Evolutionary conservation across 2,113 vertebrate genomes (phyloP).

Genomic region (Genyomyrus donnyi): DNA sequence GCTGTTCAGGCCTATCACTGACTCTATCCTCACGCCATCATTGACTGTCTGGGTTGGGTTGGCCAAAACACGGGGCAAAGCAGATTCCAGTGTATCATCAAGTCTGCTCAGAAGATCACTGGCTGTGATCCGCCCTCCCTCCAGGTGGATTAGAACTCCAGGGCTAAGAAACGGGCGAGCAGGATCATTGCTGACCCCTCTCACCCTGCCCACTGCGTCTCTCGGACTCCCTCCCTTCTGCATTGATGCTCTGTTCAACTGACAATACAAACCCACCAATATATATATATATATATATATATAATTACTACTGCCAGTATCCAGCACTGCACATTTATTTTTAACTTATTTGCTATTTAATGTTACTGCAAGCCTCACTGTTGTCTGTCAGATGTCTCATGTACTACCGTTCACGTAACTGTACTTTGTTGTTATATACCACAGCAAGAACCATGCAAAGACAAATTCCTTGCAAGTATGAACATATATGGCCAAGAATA

Average conservation of each 20-base stretch:
- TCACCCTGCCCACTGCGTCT: background rate
- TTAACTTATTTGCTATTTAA: background rate
- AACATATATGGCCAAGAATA: background rate
- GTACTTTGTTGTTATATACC: background rate
- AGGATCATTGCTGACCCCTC: background rate
- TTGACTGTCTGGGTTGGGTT: background rate
- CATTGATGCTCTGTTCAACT: background rate
- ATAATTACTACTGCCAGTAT: background rate
- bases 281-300: background rate
- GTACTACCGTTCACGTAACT: background rate
- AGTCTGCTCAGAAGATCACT: background rate
- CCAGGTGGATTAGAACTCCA: background rate
- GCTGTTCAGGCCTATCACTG: background rate
- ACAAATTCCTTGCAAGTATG: background rate
- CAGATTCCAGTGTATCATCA: background rate
- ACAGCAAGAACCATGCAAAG: background rate
- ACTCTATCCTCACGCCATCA: background rate
- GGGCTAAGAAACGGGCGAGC: background rate
- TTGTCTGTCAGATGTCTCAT: background rate
- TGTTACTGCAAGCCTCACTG: background rate
- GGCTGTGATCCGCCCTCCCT: background rate
- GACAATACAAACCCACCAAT: no score
- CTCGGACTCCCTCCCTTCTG: background rate
- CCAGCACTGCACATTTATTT: background rate
- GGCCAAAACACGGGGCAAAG: background rate